Evolutionary conservation across 1,140 invertebrate genomes (phyloP).

Genomic region (Drosophila carrolli): DNA sequence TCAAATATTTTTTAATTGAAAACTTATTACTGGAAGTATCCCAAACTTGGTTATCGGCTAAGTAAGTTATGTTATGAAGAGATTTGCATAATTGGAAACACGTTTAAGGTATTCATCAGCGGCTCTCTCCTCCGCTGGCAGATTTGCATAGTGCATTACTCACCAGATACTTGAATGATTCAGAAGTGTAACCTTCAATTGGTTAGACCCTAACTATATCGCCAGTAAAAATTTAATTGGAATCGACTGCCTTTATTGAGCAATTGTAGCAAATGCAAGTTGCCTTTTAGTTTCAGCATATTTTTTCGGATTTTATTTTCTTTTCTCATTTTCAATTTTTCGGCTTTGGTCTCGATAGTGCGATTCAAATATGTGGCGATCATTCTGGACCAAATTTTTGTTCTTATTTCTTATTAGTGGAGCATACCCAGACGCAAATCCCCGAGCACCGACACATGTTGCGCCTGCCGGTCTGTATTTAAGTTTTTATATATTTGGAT

Average conservation of each 20-base stretch:
- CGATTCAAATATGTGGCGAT: slow-evolving; percentile 43
- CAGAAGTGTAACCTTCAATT: slow-evolving; percentile 37
- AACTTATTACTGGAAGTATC: slow-evolving; percentile 47
- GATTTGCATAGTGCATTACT: slow-evolving; percentile 65
- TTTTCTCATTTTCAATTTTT: slow-evolving; percentile 28
- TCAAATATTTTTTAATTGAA: slow-evolving; percentile 53
- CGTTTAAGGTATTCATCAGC: slow-evolving; percentile 48
- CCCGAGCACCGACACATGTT: slow-evolving; percentile 44
- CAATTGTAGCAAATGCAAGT: slow-evolving; percentile 66
- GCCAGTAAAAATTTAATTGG: slow-evolving; percentile 23
- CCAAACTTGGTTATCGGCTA: slow-evolving; percentile 38
- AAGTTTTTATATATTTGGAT: slow-evolving; percentile 10
- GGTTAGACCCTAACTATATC: slow-evolving; percentile 2
- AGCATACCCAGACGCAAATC: slow-evolving; percentile 52
- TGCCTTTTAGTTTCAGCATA: slow-evolving; percentile 44
- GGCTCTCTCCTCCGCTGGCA: neutral
- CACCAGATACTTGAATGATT: slow-evolving; percentile 40
- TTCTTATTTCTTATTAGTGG: slow-evolving; percentile 38
- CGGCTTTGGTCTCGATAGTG: slow-evolving; percentile 10
- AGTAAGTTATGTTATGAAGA: slow-evolving; percentile 30
- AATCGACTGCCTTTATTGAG: slow-evolving; percentile 14
- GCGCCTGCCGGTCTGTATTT: slow-evolving; percentile 13
- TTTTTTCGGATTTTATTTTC: slow-evolving; percentile 64
- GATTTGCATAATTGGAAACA: slow-evolving; percentile 56
- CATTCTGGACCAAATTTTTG: slow-evolving; percentile 47